phyloP scores from a whole-genome alignment of 1,140 invertebrate genomes.

The Zaprionus kolodkinae region DNA sequence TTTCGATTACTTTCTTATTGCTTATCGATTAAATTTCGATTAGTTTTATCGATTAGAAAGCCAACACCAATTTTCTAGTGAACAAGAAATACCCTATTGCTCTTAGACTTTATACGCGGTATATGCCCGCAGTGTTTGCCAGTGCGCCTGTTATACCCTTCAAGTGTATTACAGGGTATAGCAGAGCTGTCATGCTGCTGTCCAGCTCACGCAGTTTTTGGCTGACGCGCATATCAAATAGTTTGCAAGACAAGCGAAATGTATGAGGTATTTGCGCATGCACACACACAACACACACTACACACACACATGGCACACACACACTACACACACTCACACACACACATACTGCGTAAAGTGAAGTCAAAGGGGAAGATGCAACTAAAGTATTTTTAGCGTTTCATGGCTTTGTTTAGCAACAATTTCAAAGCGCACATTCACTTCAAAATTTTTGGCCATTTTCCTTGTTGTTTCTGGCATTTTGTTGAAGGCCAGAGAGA shows the following conservation, averaged over 20 bases:
- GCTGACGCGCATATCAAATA: neutral
- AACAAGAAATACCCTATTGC: no score
- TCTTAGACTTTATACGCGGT: no score
- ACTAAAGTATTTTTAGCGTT: conserved; percentile 30
- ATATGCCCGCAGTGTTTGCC: neutral
- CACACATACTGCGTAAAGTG: neutral
- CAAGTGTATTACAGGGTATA: neutral
- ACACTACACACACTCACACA: conserved; percentile 19
- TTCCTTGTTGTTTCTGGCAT: conserved; percentile 5
- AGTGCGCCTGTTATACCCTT: neutral
- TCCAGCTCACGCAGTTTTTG: neutral
- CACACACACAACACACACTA: neutral
- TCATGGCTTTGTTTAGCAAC: conserved; percentile 25
- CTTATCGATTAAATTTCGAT: no score
- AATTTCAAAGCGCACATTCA: conserved; percentile 47
- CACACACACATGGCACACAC: neutral
- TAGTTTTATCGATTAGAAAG: no score
- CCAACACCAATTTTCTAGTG: no score
- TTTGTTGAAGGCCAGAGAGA: conserved; percentile 4
- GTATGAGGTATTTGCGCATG: neutral
- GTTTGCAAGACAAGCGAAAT: neutral
- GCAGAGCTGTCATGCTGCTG: neutral
- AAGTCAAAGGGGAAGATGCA: conserved; percentile 32
- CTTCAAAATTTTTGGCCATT: conserved; percentile 16
- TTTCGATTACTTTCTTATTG: no score